phyloP scores from a whole-genome alignment of 2,888 invertebrate genomes.

The Parnassius apollo region DNA sequence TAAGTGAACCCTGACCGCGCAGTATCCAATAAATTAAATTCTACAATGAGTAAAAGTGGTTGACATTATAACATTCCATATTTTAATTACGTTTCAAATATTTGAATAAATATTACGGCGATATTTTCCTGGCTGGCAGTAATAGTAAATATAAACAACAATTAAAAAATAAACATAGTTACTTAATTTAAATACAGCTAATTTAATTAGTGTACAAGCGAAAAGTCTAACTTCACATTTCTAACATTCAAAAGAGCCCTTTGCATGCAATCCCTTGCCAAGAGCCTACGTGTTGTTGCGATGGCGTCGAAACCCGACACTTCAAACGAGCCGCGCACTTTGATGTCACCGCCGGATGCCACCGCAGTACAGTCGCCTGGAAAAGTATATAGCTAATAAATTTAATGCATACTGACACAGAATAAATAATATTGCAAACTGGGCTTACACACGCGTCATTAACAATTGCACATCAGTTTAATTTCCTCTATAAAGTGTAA shows the following conservation, averaged over 20 bases:
- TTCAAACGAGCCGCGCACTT: constrained; percentile 60
- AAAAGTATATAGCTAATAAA: constrained; percentile 16
- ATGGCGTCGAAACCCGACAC: constrained; percentile 49
- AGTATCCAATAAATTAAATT: too few species aligned
- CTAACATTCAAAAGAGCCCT: constrained; percentile 16
- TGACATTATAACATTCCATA: too few species aligned
- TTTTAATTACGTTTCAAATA: too few species aligned
- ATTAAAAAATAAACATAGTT: background rate
- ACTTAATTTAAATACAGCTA: background rate
- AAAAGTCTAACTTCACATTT: constrained; percentile 18
- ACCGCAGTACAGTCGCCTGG: constrained; percentile 16
- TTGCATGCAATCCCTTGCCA: constrained; percentile 17
- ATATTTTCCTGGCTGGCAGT: too few species aligned
- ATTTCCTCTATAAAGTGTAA: background rate
- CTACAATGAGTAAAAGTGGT: too few species aligned
- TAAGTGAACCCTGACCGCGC: too few species aligned
- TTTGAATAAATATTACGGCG: too few species aligned
- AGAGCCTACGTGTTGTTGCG: constrained; percentile 34
- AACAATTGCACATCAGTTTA: constrained; percentile 16
- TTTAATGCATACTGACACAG: constrained; percentile 6
- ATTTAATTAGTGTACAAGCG: constrained; percentile 7
- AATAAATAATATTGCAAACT: constrained; percentile 20
- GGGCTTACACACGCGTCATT: constrained; percentile 3
- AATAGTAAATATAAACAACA: background rate
- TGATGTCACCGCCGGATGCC: constrained; percentile 52